phyloP scores from a whole-genome alignment of 2,113 vertebrate genomes.

The Phocoena sinus region DNA sequence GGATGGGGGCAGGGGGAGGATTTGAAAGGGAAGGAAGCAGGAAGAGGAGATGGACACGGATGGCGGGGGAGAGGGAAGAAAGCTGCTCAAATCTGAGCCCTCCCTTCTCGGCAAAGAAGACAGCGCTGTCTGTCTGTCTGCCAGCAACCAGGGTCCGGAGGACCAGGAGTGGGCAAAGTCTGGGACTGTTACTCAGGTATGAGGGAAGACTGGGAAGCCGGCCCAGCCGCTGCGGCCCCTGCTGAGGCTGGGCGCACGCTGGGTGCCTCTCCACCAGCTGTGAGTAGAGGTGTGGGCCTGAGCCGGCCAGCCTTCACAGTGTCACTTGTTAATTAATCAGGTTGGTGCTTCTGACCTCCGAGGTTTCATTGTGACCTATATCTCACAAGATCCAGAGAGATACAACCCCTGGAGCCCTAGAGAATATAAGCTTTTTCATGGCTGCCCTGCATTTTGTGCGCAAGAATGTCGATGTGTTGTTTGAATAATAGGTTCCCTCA shows the following conservation, averaged over 20 bases:
- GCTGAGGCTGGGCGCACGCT: background rate
- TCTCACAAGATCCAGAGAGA: background rate
- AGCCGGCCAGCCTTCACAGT: accelerated
- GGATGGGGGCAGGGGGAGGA: no score
- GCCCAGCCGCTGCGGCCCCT: accelerated
- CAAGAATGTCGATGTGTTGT: no score
- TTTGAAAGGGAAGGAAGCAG: background rate
- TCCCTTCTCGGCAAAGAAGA: background rate
- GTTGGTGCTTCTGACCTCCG: background rate
- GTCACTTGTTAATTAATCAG: accelerated
- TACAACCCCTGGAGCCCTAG: background rate
- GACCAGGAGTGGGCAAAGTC: accelerated
- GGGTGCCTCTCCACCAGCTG: background rate
- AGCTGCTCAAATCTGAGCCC: background rate
- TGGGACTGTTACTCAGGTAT: background rate
- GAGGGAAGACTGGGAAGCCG: background rate
- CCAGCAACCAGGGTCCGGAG: background rate
- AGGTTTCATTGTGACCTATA: background rate
- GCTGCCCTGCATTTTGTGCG: accelerated
- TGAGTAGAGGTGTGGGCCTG: background rate
- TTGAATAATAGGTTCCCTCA: accelerated
- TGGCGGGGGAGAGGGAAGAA: background rate
- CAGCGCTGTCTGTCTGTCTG: accelerated
- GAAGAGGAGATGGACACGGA: accelerated
- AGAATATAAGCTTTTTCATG: accelerated